Evolutionary conservation across 2,797 vertebrate genomes (phyloP), one percentile per base, ranked within the genome.

Genomic region (Sylvia borin): DNA sequence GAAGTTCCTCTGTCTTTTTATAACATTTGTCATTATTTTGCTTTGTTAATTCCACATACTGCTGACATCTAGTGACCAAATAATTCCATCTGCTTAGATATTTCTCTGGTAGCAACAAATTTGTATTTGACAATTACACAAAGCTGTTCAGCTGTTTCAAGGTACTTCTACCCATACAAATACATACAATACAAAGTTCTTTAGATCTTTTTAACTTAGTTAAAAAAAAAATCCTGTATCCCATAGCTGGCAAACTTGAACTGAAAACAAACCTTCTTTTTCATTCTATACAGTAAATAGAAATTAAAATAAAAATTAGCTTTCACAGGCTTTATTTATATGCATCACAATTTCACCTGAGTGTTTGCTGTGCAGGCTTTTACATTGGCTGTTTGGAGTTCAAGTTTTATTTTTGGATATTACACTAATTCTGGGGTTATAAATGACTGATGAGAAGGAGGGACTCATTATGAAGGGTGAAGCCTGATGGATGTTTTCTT

Each of bases 21-120:
- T 72, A 78, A 50, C 11, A 75, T 85, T 34, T 72, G 18, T 50
- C 24, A 34, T 80, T 67, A 34, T 81, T 84, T 72, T 87, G 1
- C 27, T 89, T 87, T 16, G 14, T 91, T 88, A 62, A 38, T 93
- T 94, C 12, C 83, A 89, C 51, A 64, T 91, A 38, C 47, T 74
- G 57, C 80, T 95, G 86, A 93, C 86, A 93, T 66, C 68, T 93
- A 92, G 76, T 92, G 84, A 91, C 81, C 70, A 93, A 79, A 89
- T 51, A 85, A 71, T 62, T 54, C 42, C 29, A 71, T 42, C 31
- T 75, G 47, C 19, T 89, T 89, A 38, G 26, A 36, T 87, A 75
- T 54, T 86, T 82, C 38, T 50, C 12, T 55, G 6, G 12, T 64
- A 67, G 29, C 2, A 55, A 51, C 31, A 81, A 71, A 55, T 9